Base-by-base conservation (phyloP, 2,888 invertebrate species). In the Ormyrus pomaceus region DNA sequence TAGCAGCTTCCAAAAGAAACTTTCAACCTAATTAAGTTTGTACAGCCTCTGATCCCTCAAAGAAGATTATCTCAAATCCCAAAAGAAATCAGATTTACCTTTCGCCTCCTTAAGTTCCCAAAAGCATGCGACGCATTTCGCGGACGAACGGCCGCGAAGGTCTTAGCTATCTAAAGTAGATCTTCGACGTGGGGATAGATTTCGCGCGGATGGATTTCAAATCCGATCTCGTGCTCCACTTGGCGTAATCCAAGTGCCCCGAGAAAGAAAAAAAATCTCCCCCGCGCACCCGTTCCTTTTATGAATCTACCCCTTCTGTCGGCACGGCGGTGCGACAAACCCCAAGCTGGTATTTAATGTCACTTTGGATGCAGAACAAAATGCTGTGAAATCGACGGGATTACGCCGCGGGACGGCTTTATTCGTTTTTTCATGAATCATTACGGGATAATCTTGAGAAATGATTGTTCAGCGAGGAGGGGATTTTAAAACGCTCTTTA, bases 121-220 rank as follows among this genome's bases (percentile, higher is more conserved):
- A 34, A 34, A 34, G 34, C 34, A 34, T 34, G 34, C 34, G 34
- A 34, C 34, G 34, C 34, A 34, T 34, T 34, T 34, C 34, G 34
- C 34, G 34, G 34, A 34, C 34, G 34, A 34, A 4, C 34, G 34
- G 34, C 34, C 34, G 34, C 34, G 34, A 34, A 34, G 34, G 34
- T 34, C 34, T 34, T 4, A 34, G 34, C 34, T 34, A 34, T 34
- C 34, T 34, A 34, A 34, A 34, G 4, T 34, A 34, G 34, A 34
- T 34, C 34, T 34, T 34, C 34, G 34, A 34, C 34, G 2, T 4
- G 50, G 82, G 68, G 82, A 77, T 82, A 85, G 86, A 88, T 89
- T 90, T 89, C 84, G 89, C 87, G 88, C 87, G 87, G 89, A 90
- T 90, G 86, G 82, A 87, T 90, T 89, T 89, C 88, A 88, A 88